Percentiles rank a stretch among this genome's conserved stretches.
These are phyloP conservation scores for Heliconius hermathena DNA, from an alignment of 1,140 invertebrate genomes.

Conservation along the genomic window DNA sequence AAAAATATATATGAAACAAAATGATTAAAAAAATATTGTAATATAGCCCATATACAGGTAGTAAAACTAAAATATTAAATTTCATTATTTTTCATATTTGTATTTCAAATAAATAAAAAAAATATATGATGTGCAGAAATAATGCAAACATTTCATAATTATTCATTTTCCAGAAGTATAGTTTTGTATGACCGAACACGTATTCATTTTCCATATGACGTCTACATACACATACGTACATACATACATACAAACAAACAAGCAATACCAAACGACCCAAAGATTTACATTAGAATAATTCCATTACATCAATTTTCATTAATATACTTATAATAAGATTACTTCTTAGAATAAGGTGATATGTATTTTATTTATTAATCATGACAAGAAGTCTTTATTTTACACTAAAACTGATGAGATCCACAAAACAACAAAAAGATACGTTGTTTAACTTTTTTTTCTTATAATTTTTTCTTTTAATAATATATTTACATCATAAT, in stretches of 20 bases:
- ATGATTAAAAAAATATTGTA: too few relatives aligned
- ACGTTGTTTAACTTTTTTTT: neutral
- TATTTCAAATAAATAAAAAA: too few relatives aligned
- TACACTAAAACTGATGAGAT: slow-evolving; percentile 6
- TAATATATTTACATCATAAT: neutral
- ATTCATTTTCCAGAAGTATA: too few relatives aligned
- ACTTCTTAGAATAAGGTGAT: slow-evolving; percentile 1
- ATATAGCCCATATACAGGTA: too few relatives aligned
- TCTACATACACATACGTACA: neutral
- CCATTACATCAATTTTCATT: slow-evolving; percentile 6
- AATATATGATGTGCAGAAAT: too few relatives aligned
- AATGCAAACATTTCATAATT: too few relatives aligned
- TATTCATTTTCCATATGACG: too few relatives aligned
- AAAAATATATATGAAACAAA: too few relatives aligned
- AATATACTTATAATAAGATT: neutral
- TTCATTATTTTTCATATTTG: too few relatives aligned
- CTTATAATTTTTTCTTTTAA: neutral
- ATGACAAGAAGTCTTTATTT: neutral
- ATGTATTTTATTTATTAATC: slow-evolving; percentile 9
- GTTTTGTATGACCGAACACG: too few relatives aligned
- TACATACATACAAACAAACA: neutral
- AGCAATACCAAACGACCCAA: slow-evolving; percentile 1
- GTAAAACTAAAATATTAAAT: too few relatives aligned
- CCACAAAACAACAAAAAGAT: neutral
- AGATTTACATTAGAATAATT: neutral